Evolutionary conservation across 2,797 vertebrate genomes (phyloP).

Genomic region (Ceyx erithaca): DNA sequence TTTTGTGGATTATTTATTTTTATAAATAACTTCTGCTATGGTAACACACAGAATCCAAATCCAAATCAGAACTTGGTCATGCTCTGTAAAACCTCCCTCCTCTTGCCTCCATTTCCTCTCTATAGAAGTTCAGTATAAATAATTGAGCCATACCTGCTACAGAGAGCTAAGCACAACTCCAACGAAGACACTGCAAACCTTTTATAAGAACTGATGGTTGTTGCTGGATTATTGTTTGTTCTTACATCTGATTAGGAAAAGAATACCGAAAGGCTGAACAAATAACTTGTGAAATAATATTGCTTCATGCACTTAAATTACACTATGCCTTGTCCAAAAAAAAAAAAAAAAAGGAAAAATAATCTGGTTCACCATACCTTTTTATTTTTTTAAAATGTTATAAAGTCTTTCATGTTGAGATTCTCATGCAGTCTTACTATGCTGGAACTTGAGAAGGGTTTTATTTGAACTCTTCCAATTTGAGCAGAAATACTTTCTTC

Average conservation of each 20-base stretch:
- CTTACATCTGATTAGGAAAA: slow-evolving; percentile 11
- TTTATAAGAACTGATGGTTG: background rate
- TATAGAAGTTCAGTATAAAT: background rate
- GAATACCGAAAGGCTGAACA: slow-evolving; percentile 32
- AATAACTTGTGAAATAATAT: slow-evolving; percentile 20
- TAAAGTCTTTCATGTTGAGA: background rate
- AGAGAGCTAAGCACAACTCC: slow-evolving; percentile 15
- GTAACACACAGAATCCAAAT: background rate
- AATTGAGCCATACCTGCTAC: background rate
- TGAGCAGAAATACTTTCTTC: background rate
- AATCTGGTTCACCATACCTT: background rate
- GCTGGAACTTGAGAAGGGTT: background rate
- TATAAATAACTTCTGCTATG: background rate
- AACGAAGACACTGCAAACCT: slow-evolving; percentile 14
- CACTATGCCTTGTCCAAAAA: background rate
- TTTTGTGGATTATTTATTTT: background rate
- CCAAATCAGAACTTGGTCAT: background rate
- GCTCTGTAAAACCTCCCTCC: background rate
- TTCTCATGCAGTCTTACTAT: background rate
- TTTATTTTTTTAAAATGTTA: background rate
- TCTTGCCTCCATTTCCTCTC: background rate
- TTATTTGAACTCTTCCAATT: background rate
- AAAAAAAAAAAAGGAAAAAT: background rate
- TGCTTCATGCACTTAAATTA: slow-evolving; percentile 50
- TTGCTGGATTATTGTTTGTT: slow-evolving; percentile 5